A percentile compares a stretch with the other conserved stretches of the same genome.
Conservation (phyloP, 1,140 invertebrate species). For the Brachystomella parvula region DNA sequence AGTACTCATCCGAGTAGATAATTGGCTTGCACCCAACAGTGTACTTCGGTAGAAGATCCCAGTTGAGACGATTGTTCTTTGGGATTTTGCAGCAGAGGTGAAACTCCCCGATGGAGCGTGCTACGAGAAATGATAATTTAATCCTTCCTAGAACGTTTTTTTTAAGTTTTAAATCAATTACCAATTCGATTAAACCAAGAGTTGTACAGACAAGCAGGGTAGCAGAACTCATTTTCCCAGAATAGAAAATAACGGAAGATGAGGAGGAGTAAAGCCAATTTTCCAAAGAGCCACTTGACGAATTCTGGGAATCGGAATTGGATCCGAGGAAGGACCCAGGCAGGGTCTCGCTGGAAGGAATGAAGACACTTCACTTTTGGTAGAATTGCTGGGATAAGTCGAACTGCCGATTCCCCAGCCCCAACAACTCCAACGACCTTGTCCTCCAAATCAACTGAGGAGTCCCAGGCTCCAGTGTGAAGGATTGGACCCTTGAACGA, state of each 20-base stretch:
- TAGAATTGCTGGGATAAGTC: constrained; percentile 28
- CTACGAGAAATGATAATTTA: background rate
- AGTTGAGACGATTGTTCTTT: background rate
- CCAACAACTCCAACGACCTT: constrained; percentile 30
- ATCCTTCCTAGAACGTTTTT: background rate
- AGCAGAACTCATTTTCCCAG: background rate
- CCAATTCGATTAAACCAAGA: background rate
- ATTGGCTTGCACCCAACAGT: constrained; percentile 17
- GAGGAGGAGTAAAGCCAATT: constrained; percentile 11
- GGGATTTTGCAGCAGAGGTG: background rate
- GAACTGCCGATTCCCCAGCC: constrained; percentile 22
- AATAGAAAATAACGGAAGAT: constrained; percentile 9
- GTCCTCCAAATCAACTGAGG: constrained; percentile 7
- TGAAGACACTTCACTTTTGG: constrained; percentile 23
- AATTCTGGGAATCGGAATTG: constrained; percentile 13
- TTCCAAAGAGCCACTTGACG: constrained; percentile 8
- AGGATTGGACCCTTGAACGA: constrained; percentile 21
- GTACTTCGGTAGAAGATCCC: constrained; percentile 13
- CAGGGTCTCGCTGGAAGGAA: constrained; percentile 24
- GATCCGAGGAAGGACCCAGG: constrained; percentile 22
- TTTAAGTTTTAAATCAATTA: background rate
- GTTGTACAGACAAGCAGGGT: background rate
- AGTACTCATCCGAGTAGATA: constrained; percentile 13
- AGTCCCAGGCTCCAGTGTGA: constrained; percentile 29
- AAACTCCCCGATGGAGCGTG: background rate